Percentiles rank a stretch among this genome's conserved stretches.
Conservation (phyloP, 2,113 vertebrate species). For the Actenoides hombroni region DNA sequence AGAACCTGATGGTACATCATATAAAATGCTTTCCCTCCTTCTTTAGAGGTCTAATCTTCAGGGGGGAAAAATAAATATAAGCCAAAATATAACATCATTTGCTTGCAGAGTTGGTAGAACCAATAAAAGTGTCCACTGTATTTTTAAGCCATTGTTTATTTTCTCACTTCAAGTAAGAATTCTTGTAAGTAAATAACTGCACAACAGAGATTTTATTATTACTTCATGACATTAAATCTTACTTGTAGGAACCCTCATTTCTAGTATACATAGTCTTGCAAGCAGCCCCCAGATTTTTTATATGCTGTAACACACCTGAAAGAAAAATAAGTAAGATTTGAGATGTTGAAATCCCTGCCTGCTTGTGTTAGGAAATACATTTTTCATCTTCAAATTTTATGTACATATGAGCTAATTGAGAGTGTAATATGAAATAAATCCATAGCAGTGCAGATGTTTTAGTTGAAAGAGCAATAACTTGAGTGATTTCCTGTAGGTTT, state of each 20-base stretch:
- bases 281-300: not conserved
- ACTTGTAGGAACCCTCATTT: not conserved
- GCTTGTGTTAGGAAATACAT: not conserved
- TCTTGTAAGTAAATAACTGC: not conserved
- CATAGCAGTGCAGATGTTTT: not conserved
- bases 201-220: not conserved
- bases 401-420: conserved; percentile 30
- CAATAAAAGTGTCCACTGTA: not conserved
- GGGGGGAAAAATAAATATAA: not conserved
- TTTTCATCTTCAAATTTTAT: conserved; percentile 46
- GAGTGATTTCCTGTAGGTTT: conserved; percentile 28
- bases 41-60: not conserved
- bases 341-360: not conserved
- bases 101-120: not conserved
- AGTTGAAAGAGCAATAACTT: conserved; percentile 10
- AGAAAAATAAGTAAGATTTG: conserved; percentile 9
- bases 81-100: not conserved
- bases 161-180: not conserved
- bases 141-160: not conserved
- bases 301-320: not conserved
- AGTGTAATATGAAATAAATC: conserved; percentile 30
- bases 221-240: not conserved
- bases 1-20: not conserved
- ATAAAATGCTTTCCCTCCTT: not conserved
- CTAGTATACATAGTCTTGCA: not conserved